A percentile compares a stretch with the other conserved stretches of the same genome.
Evolutionary conservation across 37 sponge, comb jelly and placozoan species (phyloP).

Genomic region (Ephydatia muelleri): DNA sequence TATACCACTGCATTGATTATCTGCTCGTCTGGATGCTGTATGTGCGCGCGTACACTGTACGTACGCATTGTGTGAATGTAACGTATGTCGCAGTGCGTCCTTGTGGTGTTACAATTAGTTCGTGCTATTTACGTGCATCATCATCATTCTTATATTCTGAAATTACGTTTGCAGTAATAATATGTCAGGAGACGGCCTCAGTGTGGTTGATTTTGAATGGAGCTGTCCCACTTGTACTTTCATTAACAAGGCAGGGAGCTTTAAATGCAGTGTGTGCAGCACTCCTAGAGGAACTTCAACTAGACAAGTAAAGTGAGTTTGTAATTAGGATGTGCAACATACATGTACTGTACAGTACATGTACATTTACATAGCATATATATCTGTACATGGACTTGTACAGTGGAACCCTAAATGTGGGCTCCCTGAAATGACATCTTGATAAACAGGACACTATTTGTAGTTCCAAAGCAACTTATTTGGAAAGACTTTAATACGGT

Average conservation of each 20-base stretch:
- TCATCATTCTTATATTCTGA: neutral
- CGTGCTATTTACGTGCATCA: neutral
- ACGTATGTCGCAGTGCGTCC: no score
- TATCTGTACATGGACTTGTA: no score
- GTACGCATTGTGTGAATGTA: no score
- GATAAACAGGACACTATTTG: no score
- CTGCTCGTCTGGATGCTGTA: no score
- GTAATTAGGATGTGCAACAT: neutral
- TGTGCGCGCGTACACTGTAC: no score
- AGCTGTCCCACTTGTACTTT: conserved; percentile 55
- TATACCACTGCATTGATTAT: no score
- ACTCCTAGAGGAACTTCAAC: conserved; percentile 70
- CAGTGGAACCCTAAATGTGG: no score
- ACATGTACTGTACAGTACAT: neutral
- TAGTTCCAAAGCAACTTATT: no score
- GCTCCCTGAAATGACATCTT: no score
- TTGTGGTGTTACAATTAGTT: neutral
- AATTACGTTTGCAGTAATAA: neutral
- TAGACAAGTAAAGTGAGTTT: conserved; percentile 56
- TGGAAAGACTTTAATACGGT: no score
- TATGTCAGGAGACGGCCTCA: conserved; percentile 24
- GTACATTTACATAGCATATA: neutral
- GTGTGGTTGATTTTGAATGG: conserved; percentile 50
- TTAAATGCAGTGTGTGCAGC: conserved; percentile 51
- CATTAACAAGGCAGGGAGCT: conserved; percentile 49